Conservation (phyloP, 2,113 vertebrate genomes). For the Atherinomorus stipes region DNA sequence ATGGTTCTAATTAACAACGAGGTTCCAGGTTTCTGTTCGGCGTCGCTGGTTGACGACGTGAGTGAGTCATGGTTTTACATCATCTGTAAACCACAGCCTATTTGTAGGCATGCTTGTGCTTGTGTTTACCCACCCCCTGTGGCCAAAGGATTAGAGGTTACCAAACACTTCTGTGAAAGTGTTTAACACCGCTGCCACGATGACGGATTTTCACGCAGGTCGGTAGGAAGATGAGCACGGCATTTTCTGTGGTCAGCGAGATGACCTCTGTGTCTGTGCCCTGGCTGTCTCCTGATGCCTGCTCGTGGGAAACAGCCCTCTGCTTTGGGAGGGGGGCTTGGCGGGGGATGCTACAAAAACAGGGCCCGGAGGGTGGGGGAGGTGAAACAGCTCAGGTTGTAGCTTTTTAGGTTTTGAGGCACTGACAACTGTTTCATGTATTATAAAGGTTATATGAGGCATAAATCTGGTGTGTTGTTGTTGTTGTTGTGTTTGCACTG, state of each 20-base stretch:
- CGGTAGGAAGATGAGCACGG: conserved; percentile 74
- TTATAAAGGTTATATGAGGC: conserved; percentile 53
- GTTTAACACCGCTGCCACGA: conserved; percentile 56
- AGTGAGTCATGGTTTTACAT: conserved; percentile 46
- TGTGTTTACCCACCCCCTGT: conserved; percentile 52
- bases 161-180: conserved; percentile 78
- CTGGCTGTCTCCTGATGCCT: conserved; percentile 5
- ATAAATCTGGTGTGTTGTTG: conserved; percentile 60
- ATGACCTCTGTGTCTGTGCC: conserved; percentile 62
- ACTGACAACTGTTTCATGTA: conserved; percentile 59
- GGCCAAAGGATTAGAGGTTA: conserved; percentile 60
- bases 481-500: conserved; percentile 14
- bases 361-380: not conserved
- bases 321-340: not conserved
- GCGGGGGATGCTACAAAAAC: conserved; percentile 13
- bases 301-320: conserved; percentile 52
- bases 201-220: conserved; percentile 73
- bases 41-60: conserved; percentile 22
- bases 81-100: conserved; percentile 30
- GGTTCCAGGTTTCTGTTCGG: conserved; percentile 15
- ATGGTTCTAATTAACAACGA: conserved; percentile 26
- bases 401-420: conserved; percentile 23
- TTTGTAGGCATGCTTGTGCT: conserved; percentile 33
- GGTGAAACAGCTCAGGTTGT: not conserved
- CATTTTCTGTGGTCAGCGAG: conserved; percentile 74